phyloP scores from a whole-genome alignment of 1,140 invertebrate genomes.

The Hydropsyche tenuis region DNA sequence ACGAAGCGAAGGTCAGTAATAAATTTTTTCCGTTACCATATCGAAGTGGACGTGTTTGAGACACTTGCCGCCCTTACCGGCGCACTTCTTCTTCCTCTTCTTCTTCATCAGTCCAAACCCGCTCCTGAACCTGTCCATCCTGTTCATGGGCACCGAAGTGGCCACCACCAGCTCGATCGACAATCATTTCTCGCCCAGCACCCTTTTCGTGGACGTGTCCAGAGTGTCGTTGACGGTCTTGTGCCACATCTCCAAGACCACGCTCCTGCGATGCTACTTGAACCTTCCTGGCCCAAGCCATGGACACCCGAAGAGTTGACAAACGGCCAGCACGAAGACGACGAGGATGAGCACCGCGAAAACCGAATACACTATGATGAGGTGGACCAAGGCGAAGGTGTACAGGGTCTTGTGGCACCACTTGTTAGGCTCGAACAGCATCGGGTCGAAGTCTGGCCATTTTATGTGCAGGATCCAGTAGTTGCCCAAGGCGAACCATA shows the following conservation, averaged over 20 bases:
- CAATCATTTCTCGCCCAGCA: constrained; percentile 51
- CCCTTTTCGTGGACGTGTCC: constrained; percentile 60
- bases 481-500: constrained; percentile 80
- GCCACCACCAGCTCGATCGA: constrained; percentile 42
- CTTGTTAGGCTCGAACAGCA: constrained; percentile 72
- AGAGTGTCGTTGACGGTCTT: constrained; percentile 63
- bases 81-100: constrained; percentile 36
- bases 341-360: constrained; percentile 66
- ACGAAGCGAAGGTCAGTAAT: constrained; percentile 21
- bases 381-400: constrained; percentile 77
- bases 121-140: constrained; percentile 21
- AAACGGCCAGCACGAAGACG: constrained; percentile 66
- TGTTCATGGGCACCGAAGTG: constrained; percentile 25
- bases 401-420: constrained; percentile 83
- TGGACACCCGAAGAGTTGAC: constrained; percentile 72
- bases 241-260: constrained; percentile 65
- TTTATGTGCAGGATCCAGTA: constrained; percentile 81
- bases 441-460: constrained; percentile 74
- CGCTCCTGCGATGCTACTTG: constrained; percentile 68
- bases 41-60: constrained; percentile 49
- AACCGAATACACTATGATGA: constrained; percentile 71
- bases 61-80: constrained; percentile 37
- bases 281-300: constrained; percentile 68
- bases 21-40: constrained; percentile 47
- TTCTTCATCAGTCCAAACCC: constrained; percentile 12